Base-by-base conservation (phyloP, 2,797 vertebrate genomes). In the Onychomys arenicola region DNA sequence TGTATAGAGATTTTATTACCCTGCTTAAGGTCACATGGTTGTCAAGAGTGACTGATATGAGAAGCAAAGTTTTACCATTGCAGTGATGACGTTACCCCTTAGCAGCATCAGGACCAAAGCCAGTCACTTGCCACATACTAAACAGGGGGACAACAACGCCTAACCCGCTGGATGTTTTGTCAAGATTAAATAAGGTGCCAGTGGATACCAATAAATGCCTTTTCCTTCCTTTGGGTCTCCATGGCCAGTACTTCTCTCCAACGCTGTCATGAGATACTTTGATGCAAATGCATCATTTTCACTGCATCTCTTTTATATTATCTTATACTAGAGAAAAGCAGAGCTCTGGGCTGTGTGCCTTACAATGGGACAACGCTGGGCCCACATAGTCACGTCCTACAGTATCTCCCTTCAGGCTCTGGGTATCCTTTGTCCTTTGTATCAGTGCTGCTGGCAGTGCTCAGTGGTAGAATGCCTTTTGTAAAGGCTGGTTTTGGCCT, bases 341-440 rank as follows among this genome's bases (percentile, higher is more conserved):
- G 83, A 49, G n/a, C 34, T 78, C 43, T n/a, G 25, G 84, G 37
- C 85, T 95, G n/a, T 84, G 14, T 73, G 69, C 61, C 78, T 96
- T 77, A 40, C 21, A 92, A 11, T 27, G 34, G 21, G 78, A 40
- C 59, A 89, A 3, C 27, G 25, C 63, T 23, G 43, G 19, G 29
- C 61, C 10, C 37, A 37, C 67, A n/a, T 3, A 46, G 29, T 75
- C 4, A 61, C 71, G 81, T 80, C 80, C 85, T 14, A 6, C n/a
- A 3, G 0, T 34, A 19, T 40, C 76, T 87, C 49, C 61, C 91
- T 93, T 37, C 88, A 75, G 67, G 52, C 69, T 83, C 25, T 40
- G 43, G 5, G 14, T 52, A 16, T 29, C 40, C 65, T 92, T 93
- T 65, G 55, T 87, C 17, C 5, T 46, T 63, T 17, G 17, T 17